Evolutionary conservation across 2,113 vertebrate genomes (phyloP).

Genomic region (Aptenodytes forsteri): DNA sequence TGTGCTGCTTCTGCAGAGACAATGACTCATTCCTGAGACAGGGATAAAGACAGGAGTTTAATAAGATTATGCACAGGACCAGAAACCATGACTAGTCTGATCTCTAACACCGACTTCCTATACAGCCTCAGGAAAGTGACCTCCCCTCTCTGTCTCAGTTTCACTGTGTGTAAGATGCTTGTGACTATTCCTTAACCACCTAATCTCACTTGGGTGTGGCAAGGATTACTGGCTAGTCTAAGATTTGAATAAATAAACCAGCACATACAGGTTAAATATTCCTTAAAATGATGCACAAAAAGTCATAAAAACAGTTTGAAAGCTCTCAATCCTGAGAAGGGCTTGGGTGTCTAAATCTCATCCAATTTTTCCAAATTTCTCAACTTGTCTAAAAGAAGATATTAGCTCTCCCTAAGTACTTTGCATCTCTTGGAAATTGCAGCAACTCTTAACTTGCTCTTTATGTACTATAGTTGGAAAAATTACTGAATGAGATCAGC

Average conservation of each 20-base stretch:
- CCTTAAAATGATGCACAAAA: not conserved
- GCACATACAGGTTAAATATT: not conserved
- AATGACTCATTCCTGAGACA: slow-evolving; percentile 1
- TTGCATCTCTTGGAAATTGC: not conserved
- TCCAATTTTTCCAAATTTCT: not conserved
- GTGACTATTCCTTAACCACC: not conserved
- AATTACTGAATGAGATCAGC: slow-evolving; percentile 44
- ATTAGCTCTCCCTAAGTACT: not conserved
- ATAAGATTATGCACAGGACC: not conserved
- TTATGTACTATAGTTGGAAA: not conserved
- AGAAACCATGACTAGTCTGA: not conserved
- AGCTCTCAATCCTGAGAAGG: not conserved
- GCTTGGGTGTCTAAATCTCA: not conserved
- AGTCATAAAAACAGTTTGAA: rapidly evolving
- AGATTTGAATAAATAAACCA: not conserved
- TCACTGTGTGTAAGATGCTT: not conserved
- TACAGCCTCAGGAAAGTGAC: not conserved
- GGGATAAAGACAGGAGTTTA: not conserved
- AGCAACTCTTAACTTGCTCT: not conserved
- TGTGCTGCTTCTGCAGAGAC: not conserved
- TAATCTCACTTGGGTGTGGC: not conserved
- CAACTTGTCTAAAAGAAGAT: not conserved
- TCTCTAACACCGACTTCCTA: not conserved
- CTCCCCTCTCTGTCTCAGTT: not conserved
- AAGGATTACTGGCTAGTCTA: not conserved